A percentile compares a stretch with the other conserved stretches of the same genome.
phyloP scores from a whole-genome alignment of 2,797 vertebrate genomes.

The Nannoperca australis region DNA sequence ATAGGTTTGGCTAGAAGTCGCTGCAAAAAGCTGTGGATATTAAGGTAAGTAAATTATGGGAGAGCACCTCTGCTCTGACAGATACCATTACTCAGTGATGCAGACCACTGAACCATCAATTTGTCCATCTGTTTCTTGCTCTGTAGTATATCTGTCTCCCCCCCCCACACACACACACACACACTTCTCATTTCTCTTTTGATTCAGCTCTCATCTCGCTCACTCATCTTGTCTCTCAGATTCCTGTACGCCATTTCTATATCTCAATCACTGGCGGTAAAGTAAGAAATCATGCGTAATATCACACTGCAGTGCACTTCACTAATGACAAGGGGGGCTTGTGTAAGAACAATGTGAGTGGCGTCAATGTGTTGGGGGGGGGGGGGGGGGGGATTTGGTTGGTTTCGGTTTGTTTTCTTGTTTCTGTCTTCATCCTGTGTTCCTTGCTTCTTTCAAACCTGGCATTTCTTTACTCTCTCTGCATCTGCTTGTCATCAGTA shows the following conservation, averaged over 20 bases:
- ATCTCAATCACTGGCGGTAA: constrained; percentile 42
- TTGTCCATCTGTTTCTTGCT: constrained; percentile 66
- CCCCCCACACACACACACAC: background rate
- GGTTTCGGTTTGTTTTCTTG: background rate
- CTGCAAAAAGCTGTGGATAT: constrained; percentile 26
- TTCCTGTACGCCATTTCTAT: constrained; percentile 38
- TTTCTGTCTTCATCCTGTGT: background rate
- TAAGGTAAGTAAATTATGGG: constrained; percentile 45
- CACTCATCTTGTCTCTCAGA: constrained; percentile 43
- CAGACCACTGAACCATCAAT: constrained; percentile 64
- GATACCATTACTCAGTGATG: constrained; percentile 59
- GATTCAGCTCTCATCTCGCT: constrained; percentile 50
- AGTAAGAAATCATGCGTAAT: constrained; percentile 48
- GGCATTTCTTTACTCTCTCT: background rate
- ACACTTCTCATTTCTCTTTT: constrained; percentile 51
- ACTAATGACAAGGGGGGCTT: constrained; percentile 34
- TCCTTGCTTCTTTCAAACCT: background rate
- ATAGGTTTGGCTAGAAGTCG: constrained; percentile 1
- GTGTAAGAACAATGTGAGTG: constrained; percentile 7
- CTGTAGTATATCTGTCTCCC: constrained; percentile 22
- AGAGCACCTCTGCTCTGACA: constrained; percentile 54
- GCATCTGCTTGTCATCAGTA: constrained; percentile 2
- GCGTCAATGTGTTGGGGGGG: background rate
- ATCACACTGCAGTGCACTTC: constrained; percentile 46
- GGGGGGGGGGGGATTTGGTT: background rate